Evolutionary conservation across 1,140 invertebrate genomes (phyloP), one percentile per base, ranked within the genome.

Genomic region (Polypedilum vanderplanki): DNA sequence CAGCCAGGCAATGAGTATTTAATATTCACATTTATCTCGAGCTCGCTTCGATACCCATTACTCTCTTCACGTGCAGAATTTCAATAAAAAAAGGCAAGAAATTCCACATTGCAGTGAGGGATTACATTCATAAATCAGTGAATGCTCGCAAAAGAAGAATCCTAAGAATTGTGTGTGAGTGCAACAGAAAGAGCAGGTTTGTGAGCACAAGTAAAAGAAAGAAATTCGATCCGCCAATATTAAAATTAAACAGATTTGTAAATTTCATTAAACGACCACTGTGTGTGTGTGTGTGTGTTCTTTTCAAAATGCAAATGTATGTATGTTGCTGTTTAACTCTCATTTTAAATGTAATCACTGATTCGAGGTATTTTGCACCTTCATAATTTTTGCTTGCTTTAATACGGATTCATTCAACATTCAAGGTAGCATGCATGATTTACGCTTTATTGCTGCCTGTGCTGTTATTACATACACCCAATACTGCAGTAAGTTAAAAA

Each of bases 121-220:
- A 70, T 70, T 70, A 70, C 65, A 70, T 70, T 70, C 65, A 70
- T 70, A 70, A 70, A 70, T 70, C 65, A 70, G 17, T 20, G 20
- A 57, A 57, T 57, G n/a, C 24, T 33, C 3, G 46, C n/a, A 1
- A 57, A 15, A 57, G 46, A 57, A 57, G 46, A 57, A 57, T 57
- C 46, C 12, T 57, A n/a, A 57, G 46, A 57, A 57, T 57, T 57
- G 46, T 70, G 18, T n/a, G 17, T 18, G 65, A 57, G n/a, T 57
- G 46, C 46, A 57, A 57, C 12, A 12, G 15, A 57, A n/a, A n/a
- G 46, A 57, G 46, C 46, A 57, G 46, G 46, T 57, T 57, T 46
- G 8, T 15, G 8, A 15, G 41, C 1, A 8, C 1, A 46, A 15
- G 8, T 46, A 8, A 7, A 15, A 18, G 17, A 22, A 20, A n/a